Evolutionary conservation across 2,113 vertebrate genomes (phyloP).

Genomic region (Oplegnathus fasciatus): DNA sequence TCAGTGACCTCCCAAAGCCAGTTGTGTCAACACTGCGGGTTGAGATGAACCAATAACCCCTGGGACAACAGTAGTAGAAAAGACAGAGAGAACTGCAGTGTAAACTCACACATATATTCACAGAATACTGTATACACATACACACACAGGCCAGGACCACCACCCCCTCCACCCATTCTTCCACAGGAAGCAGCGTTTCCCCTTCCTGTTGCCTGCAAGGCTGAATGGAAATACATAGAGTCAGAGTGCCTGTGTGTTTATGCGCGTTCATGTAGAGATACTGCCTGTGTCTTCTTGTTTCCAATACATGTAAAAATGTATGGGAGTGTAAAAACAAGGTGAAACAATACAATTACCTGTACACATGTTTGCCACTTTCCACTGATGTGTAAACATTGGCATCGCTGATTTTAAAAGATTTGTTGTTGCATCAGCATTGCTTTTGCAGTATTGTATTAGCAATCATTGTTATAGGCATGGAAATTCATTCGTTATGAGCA

Average conservation of each 20-base stretch:
- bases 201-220: slow-evolving; percentile 73
- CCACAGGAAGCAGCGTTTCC: slow-evolving; percentile 80
- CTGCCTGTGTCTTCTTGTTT: slow-evolving; percentile 21
- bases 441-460: neutral
- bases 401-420: neutral
- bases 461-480: neutral
- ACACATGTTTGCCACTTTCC: neutral
- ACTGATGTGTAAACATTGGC: neutral
- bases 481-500: neutral
- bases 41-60: slow-evolving; percentile 38
- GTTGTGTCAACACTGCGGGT: slow-evolving; percentile 43
- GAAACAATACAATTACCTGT: slow-evolving; percentile 9
- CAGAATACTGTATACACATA: slow-evolving; percentile 14
- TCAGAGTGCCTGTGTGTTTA: slow-evolving; percentile 17
- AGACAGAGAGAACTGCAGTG: slow-evolving; percentile 22
- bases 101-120: slow-evolving; percentile 30
- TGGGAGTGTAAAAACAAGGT: slow-evolving; percentile 12
- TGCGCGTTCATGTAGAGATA: neutral
- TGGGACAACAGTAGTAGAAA: slow-evolving; percentile 45
- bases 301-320: neutral
- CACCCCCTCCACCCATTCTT: slow-evolving; percentile 75
- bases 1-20: slow-evolving; percentile 28
- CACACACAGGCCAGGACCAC: slow-evolving; percentile 32
- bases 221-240: slow-evolving; percentile 60
- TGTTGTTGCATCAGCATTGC: neutral